These are phyloP conservation scores for Oxytorus armatus DNA, from an alignment of 2,888 invertebrate species.

Conservation along the genomic window DNA sequence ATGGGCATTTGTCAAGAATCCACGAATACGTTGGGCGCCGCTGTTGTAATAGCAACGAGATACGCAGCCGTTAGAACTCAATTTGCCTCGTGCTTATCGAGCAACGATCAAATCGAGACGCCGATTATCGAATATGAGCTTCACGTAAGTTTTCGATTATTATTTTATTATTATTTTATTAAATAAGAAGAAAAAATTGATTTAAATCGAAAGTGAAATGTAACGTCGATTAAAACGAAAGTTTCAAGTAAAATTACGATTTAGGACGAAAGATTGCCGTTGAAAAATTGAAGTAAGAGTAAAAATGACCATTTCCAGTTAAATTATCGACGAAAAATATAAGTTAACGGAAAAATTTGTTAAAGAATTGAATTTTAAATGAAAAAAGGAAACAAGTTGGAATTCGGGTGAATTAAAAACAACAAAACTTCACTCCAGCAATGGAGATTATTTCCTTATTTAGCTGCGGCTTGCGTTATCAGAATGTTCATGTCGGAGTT, in stretches of 20 bases:
- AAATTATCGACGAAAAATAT: too few relatives aligned
- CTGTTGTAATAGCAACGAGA: slow-evolving; percentile 90
- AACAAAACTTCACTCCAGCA: slow-evolving; percentile 86
- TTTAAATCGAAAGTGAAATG: too few relatives aligned
- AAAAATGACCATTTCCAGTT: too few relatives aligned
- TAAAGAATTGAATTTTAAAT: slow-evolving; percentile 31
- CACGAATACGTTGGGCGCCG: slow-evolving; percentile 89
- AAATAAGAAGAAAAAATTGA: too few relatives aligned
- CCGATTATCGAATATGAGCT: slow-evolving; percentile 94
- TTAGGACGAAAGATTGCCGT: too few relatives aligned
- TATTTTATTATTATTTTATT: slow-evolving; percentile 37
- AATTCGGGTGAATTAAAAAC: too few relatives aligned
- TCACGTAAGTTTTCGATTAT: slow-evolving; percentile 88
- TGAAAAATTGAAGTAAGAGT: too few relatives aligned
- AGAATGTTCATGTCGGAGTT: slow-evolving; percentile 89
- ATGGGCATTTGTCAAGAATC: slow-evolving; percentile 90
- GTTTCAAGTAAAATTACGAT: too few relatives aligned
- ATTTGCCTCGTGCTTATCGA: slow-evolving; percentile 86
- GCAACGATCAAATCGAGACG: slow-evolving; percentile 86
- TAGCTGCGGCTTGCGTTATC: slow-evolving; percentile 89
- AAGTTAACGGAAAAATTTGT: too few relatives aligned
- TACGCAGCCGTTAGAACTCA: slow-evolving; percentile 93
- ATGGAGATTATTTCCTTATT: slow-evolving; percentile 92
- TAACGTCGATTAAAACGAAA: too few relatives aligned
- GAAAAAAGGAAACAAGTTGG: slow-evolving; percentile 17